These are phyloP conservation scores for Xestia xanthographa DNA, from an alignment of 2,888 invertebrate species.

Conservation along the genomic window DNA sequence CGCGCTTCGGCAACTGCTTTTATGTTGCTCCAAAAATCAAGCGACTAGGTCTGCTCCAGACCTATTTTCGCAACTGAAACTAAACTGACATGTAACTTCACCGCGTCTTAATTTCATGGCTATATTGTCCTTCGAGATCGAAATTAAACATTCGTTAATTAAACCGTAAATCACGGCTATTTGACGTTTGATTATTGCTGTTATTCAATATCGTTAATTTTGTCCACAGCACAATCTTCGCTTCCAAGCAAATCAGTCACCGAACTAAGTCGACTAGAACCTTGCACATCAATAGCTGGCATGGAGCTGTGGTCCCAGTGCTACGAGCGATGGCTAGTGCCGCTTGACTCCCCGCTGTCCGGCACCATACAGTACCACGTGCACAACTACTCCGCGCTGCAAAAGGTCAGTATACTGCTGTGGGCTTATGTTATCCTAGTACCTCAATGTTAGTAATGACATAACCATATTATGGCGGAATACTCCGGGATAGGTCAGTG, in stretches of 20 bases:
- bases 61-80: too few relatives aligned
- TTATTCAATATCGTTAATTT: neutral
- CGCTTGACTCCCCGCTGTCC: conserved; percentile 94
- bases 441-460: neutral
- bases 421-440: conserved; percentile 27
- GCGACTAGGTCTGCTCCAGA: too few relatives aligned
- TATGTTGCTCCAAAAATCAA: neutral
- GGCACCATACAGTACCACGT: conserved; percentile 90
- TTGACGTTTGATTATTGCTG: neutral
- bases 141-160: neutral
- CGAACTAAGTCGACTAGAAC: conserved; percentile 76
- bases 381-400: conserved; percentile 62
- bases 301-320: conserved; percentile 96
- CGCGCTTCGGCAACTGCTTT: neutral
- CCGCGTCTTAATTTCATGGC: neutral
- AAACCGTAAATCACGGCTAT: neutral
- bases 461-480: neutral
- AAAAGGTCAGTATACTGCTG: conserved; percentile 49
- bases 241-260: conserved; percentile 49
- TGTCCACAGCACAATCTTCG: conserved; percentile 66
- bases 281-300: conserved; percentile 89
- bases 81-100: neutral
- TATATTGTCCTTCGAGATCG: neutral
- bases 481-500: neutral
- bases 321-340: conserved; percentile 97